Evolutionary conservation across 1,140 invertebrate species (phyloP), one percentile per base, ranked within the genome.

Genomic region (Lethocerus indicus): DNA sequence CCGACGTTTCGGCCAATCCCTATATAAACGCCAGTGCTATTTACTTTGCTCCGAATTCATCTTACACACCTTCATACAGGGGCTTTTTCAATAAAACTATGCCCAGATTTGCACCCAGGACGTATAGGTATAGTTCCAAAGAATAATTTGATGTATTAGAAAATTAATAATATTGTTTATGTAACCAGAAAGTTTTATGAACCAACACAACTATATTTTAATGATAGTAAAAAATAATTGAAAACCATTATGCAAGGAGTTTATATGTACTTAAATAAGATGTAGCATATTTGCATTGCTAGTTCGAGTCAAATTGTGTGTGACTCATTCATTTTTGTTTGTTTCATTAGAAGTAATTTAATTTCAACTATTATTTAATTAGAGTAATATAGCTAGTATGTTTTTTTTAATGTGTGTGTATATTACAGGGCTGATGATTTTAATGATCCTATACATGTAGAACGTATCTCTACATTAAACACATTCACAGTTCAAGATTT

Each of bases 1-100:
- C 94, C 1, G 93, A 97, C 67, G 88, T 98, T 1, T 86, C 91
- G 1, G 76, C 90, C 0, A 95, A 93, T 70, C 80, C 81, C 0
- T 80, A 83, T 54, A 82, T 98, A 48, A 98, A 98, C 67, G 85
- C 87, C 42, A 91, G 86, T 61, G 82, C 88, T 0, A 78, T 97
- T 50, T 95, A 95, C 64, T 98, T 95, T 61, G 79, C 91, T 18
- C 88, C 90, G 1, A 92, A 98, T 62, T 83, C 79, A 66, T 90
- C 87, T 0, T 98, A 94, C 60, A 84, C 91, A 1, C 86, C 93
- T 1, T 95, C 90, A 25, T 96, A 94, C 61, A 71, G 85, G 62
- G 90, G 88, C 21, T 93, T 93, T 68, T 96, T 96, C 67, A 98
- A 98, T 64, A 93, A 89, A 64, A 97, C 94, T 0, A 76, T 97